A percentile compares a stretch with the other conserved stretches of the same genome.
phyloP scores from a whole-genome alignment of 2,113 vertebrate species.

The Spilogale gracilis region DNA sequence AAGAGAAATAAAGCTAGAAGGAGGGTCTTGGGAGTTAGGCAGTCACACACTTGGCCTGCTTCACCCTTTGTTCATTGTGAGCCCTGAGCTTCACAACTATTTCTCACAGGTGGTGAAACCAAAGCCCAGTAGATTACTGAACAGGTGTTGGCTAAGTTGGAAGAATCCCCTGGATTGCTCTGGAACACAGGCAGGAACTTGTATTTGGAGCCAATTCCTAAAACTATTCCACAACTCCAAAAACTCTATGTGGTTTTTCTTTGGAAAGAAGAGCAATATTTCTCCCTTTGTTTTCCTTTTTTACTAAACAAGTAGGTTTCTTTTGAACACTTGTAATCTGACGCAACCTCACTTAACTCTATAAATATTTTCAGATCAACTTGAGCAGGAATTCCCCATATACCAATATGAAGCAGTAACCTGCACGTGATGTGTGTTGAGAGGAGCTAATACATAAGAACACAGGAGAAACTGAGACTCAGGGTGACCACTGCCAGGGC shows the following conservation, averaged over 20 bases:
- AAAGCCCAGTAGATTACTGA: background rate
- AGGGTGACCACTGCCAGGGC: background rate
- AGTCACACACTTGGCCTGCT: rapidly evolving
- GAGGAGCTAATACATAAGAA: background rate
- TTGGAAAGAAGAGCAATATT: background rate
- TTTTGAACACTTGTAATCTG: background rate
- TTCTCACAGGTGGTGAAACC: background rate
- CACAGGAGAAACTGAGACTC: background rate
- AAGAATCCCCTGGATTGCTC: background rate
- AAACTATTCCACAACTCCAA: background rate
- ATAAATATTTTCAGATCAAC: background rate
- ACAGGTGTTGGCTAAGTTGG: background rate
- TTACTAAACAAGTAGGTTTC: background rate
- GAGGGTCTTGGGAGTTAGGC: too few species aligned
- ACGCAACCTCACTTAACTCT: background rate
- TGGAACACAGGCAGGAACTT: background rate
- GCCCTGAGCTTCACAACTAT: background rate
- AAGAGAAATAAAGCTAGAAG: background rate
- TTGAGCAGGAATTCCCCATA: background rate
- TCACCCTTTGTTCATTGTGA: rapidly evolving
- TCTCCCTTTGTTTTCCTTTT: background rate
- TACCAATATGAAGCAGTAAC: background rate
- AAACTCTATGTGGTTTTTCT: background rate
- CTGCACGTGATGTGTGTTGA: background rate
- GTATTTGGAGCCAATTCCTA: background rate